Evolutionary conservation across 2,888 invertebrate genomes (phyloP).

Genomic region (Steinernema hermaphroditum): DNA sequence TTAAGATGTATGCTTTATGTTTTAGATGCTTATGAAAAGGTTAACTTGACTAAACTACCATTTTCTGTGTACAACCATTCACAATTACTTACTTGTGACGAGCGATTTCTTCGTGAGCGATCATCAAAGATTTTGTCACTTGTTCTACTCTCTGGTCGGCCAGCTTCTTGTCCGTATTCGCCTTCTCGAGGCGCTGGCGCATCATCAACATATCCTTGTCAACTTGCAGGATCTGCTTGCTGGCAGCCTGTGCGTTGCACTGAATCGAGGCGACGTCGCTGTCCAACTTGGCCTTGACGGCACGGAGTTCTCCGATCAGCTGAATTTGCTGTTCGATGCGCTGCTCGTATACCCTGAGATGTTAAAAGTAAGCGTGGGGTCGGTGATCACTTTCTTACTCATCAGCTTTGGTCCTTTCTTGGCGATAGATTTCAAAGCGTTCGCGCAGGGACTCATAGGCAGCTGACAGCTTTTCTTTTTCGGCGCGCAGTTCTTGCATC

Average conservation of each 20-base stretch:
- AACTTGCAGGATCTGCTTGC: background rate
- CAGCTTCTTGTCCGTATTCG: background rate
- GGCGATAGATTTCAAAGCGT: slow-evolving; percentile 1
- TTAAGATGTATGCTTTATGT: no score
- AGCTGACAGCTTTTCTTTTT: background rate
- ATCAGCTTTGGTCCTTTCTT: background rate
- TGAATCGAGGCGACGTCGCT: background rate
- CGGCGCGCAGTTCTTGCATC: background rate
- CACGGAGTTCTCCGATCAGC: background rate
- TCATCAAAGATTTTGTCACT: background rate
- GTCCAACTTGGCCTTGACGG: background rate
- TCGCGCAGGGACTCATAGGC: background rate
- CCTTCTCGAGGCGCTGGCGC: background rate
- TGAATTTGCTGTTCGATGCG: slow-evolving; percentile 15
- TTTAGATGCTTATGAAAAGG: no score
- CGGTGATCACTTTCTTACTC: background rate
- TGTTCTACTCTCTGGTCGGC: background rate
- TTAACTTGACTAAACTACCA: no score
- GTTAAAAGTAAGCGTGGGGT: background rate
- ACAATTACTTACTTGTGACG: background rate
- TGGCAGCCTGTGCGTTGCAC: background rate
- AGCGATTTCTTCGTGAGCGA: background rate
- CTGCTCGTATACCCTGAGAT: slow-evolving; percentile 1
- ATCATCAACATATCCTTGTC: background rate
- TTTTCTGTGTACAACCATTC: no score